Base-by-base conservation (phyloP, 2,113 vertebrate genomes). In the Neomonachus schauinslandi region DNA sequence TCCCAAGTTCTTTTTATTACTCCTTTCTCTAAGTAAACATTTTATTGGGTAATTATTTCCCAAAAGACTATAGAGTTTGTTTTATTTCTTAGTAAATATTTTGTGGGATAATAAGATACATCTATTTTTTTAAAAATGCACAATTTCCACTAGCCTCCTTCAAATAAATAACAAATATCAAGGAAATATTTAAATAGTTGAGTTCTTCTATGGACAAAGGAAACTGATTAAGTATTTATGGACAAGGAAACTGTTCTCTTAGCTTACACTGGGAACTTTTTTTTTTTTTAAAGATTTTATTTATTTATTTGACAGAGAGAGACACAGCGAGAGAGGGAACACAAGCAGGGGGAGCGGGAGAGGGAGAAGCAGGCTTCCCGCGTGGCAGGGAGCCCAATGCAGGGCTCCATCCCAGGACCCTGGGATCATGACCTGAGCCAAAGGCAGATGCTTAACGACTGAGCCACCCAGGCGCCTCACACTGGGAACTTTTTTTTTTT, bases 31-130 rank as follows among this genome's bases (percentile, higher is more conserved):
- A 87, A 96, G 9, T 93, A 71, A 71, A 4, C 9, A 83, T 5
- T 85, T 79, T 79, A 74, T 69, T 96, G 9, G 1, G 13, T 94
- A 21, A 49, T 87, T 93, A 63, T 49, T 88, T 61, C 26, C 53
- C 16, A 79, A 46, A 76, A 74, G 69, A 85, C 1, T 69, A 69
- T 69, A 69, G 7, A 4, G 0, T 59, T 89, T 94, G 19, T 16
- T 87, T 95, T 96, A 91, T 95, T 91, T 69, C 15, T 21, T 86
- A 65, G 18, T 81, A 89, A 59, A 71, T 81, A 86, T 72, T 76
- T 84, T 63, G 63, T 33, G 72, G 5, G 81, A 36, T 76, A 67
- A 77, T 15, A 61, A 21, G 22, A 18, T 57, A 39, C 59, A 81
- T 69, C 65, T 90, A 19, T 63, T 97, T 77, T 71, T 71, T 65